Percentiles rank a stretch among this genome's conserved stretches.
Conservation (phyloP, 2,113 vertebrate genomes). For the Ptychochromis oligacanthus region DNA sequence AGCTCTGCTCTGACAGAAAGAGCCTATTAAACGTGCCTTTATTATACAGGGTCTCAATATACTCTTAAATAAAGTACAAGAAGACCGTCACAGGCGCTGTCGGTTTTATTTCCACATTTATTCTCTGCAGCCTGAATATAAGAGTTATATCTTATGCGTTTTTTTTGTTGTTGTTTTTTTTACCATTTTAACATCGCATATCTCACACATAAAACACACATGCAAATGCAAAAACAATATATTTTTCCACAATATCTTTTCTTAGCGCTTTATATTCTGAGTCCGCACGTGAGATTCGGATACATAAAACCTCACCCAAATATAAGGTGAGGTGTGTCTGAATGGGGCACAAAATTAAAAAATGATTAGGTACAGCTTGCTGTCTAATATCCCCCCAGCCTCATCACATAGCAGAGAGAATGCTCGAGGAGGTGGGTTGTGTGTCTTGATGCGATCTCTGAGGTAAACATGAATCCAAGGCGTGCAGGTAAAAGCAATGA, state of each 20-base stretch:
- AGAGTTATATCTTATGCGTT: not conserved
- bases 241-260: not conserved
- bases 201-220: not conserved
- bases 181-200: not conserved
- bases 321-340: not conserved
- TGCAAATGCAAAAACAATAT: not conserved
- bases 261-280: not conserved
- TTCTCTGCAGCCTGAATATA: not conserved
- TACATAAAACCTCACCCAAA: constrained; percentile 8
- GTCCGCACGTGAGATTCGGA: constrained; percentile 16
- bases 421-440: not conserved
- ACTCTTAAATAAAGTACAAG: constrained; percentile 56
- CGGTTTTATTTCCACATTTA: constrained; percentile 52
- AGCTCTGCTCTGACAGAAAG: constrained; percentile 57
- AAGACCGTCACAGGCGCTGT: constrained; percentile 43
- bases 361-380: constrained; percentile 4
- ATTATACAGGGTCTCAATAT: constrained; percentile 55
- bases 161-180: no score
- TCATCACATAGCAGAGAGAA: constrained; percentile 7
- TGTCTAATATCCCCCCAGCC: constrained; percentile 31
- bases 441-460: constrained; percentile 49
- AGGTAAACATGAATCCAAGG: constrained; percentile 41
- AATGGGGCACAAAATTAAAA: constrained; percentile 32
- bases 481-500: not conserved
- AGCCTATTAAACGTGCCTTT: constrained; percentile 70